These are phyloP conservation scores for Megaleporinus macrocephalus DNA, from an alignment of 2,113 vertebrate species.

Conservation along the genomic window DNA sequence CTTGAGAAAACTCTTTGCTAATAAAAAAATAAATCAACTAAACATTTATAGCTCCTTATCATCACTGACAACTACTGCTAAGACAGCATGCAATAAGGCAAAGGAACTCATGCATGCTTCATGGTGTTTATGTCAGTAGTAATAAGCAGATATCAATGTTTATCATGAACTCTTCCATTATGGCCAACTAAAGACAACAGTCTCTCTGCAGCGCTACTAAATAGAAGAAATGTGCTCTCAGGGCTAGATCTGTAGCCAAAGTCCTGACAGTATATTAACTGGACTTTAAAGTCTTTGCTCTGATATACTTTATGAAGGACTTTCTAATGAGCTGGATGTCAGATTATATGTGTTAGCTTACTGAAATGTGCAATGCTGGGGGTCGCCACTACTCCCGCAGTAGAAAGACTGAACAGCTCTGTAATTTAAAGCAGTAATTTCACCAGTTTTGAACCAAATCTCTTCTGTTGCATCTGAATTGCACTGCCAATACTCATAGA, in stretches of 20 bases:
- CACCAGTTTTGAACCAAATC: background rate
- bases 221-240: too few species aligned
- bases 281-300: background rate
- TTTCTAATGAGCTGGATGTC: background rate
- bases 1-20: background rate
- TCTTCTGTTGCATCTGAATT: background rate
- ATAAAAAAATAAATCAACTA: background rate
- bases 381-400: background rate
- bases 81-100: slow-evolving; percentile 28
- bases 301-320: background rate
- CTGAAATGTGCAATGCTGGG: background rate
- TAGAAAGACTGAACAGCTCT: background rate
- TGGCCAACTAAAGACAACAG: background rate
- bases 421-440: background rate
- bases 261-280: background rate
- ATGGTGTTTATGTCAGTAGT: slow-evolving; percentile 34
- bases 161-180: slow-evolving; percentile 23
- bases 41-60: slow-evolving; percentile 31
- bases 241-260: too few species aligned
- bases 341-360: background rate
- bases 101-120: slow-evolving; percentile 59
- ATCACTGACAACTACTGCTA: slow-evolving; percentile 17
- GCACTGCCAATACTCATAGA: background rate
- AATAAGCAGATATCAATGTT: slow-evolving; percentile 40
- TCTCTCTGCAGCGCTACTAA: background rate